Conservation (phyloP, 2,113 vertebrate genomes). For the Rhea americana region DNA sequence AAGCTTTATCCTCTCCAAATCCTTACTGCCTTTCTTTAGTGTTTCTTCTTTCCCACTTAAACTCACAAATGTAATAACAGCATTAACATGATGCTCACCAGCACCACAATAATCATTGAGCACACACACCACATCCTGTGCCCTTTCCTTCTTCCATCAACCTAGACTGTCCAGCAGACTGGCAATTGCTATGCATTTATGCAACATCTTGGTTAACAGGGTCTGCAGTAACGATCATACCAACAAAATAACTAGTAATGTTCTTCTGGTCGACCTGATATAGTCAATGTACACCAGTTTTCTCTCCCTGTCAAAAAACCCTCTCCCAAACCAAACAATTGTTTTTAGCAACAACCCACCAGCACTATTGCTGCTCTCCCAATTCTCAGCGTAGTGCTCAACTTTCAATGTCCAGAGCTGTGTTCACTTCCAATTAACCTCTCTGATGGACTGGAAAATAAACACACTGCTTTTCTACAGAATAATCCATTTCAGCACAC, state of each 20-base stretch:
- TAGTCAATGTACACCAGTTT: background rate
- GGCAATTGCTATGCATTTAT: background rate
- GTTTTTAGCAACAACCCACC: background rate
- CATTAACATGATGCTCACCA: background rate
- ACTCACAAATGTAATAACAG: background rate
- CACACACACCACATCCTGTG: background rate
- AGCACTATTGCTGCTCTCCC: background rate
- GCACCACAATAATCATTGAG: fast-evolving
- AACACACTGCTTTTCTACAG: background rate
- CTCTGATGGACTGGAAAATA: background rate
- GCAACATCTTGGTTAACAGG: fast-evolving
- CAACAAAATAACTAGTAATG: background rate
- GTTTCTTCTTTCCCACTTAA: background rate
- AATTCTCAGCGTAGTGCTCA: background rate
- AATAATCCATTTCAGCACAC: background rate
- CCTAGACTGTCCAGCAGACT: background rate
- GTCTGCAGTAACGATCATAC: background rate
- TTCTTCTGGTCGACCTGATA: background rate
- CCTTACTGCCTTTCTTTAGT: background rate
- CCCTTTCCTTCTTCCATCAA: background rate
- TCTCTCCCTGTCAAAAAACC: background rate
- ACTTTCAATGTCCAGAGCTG: background rate
- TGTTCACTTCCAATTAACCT: background rate
- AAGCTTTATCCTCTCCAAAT: background rate
- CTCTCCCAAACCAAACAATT: background rate